A percentile compares a stretch with the other conserved stretches of the same genome.
These are phyloP conservation scores for Octopus sinensis DNA, from an alignment of 1,140 invertebrate species.

Conservation along the genomic window DNA sequence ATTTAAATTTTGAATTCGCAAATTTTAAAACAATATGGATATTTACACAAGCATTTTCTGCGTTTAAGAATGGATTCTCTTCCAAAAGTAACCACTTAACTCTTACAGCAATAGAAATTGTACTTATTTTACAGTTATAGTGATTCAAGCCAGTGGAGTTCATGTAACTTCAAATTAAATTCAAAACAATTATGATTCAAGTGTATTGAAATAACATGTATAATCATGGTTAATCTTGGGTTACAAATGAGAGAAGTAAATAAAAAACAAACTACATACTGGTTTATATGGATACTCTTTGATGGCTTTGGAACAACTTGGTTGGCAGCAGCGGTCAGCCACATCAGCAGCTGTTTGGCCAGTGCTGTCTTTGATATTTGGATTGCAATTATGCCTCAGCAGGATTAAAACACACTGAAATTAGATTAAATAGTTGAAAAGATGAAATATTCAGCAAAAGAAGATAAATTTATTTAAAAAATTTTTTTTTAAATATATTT, in stretches of 20 bases:
- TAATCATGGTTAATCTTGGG: too few relatives aligned
- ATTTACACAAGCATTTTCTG: too few relatives aligned
- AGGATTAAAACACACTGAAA: slow-evolving; percentile 71
- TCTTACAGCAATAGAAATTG: too few relatives aligned
- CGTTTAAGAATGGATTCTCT: too few relatives aligned
- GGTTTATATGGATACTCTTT: slow-evolving; percentile 24
- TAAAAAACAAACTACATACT: background rate
- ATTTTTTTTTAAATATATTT: background rate
- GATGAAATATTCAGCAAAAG: background rate
- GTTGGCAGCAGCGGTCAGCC: slow-evolving; percentile 44
- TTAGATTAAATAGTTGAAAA: background rate
- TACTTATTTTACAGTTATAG: too few relatives aligned
- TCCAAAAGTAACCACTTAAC: too few relatives aligned
- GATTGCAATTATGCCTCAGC: slow-evolving; percentile 71
- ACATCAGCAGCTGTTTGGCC: slow-evolving; percentile 49
- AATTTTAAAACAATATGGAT: too few relatives aligned
- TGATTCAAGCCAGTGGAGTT: too few relatives aligned
- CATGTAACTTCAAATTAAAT: too few relatives aligned
- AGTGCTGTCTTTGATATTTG: slow-evolving; percentile 54
- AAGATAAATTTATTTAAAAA: background rate
- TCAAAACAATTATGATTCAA: too few relatives aligned
- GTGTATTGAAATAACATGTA: too few relatives aligned
- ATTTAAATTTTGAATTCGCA: too few relatives aligned
- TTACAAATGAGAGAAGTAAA: background rate
- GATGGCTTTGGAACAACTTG: slow-evolving; percentile 36